phyloP scores from a whole-genome alignment of 1,140 invertebrate species.

The Pachyrhynchus sulphureomaculatus region DNA sequence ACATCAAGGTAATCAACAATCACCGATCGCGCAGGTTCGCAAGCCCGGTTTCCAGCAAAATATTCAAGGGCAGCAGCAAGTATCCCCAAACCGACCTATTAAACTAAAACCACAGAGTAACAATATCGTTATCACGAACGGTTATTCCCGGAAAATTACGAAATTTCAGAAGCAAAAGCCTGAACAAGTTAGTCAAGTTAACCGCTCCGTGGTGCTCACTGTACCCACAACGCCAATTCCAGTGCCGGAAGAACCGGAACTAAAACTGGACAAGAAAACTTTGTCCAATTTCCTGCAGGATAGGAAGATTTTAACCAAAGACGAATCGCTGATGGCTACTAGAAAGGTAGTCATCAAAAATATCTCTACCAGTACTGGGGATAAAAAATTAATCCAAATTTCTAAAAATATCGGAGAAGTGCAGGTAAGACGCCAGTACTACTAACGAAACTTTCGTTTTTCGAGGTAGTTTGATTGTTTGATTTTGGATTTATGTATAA shows the following conservation, averaged over 20 bases:
- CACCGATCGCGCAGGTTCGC: too few species aligned
- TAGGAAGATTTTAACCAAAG: constrained; percentile 53
- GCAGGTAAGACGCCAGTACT: constrained; percentile 52
- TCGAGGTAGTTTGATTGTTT: background rate
- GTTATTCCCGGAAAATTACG: background rate
- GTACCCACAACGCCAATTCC: background rate
- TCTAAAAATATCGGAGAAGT: constrained; percentile 58
- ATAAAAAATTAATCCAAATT: constrained; percentile 56
- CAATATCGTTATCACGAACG: background rate
- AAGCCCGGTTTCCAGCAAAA: too few species aligned
- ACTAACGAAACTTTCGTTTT: background rate
- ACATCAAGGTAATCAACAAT: too few species aligned
- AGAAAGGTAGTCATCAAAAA: constrained; percentile 57
- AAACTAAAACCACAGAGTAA: background rate
- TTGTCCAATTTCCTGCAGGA: constrained; percentile 43
- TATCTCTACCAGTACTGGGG: constrained; percentile 56
- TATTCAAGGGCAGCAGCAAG: too few species aligned
- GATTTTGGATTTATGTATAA: background rate
- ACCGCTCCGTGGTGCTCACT: background rate
- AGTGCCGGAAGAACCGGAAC: background rate
- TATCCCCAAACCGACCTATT: too few species aligned
- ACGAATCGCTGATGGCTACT: constrained; percentile 48
- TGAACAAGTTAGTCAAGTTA: too few species aligned
- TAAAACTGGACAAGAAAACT: constrained; percentile 22
- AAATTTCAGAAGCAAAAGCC: background rate